These are phyloP conservation scores for Crotophaga sulcirostris DNA, from an alignment of 2,113 vertebrate genomes.

Conservation along the genomic window DNA sequence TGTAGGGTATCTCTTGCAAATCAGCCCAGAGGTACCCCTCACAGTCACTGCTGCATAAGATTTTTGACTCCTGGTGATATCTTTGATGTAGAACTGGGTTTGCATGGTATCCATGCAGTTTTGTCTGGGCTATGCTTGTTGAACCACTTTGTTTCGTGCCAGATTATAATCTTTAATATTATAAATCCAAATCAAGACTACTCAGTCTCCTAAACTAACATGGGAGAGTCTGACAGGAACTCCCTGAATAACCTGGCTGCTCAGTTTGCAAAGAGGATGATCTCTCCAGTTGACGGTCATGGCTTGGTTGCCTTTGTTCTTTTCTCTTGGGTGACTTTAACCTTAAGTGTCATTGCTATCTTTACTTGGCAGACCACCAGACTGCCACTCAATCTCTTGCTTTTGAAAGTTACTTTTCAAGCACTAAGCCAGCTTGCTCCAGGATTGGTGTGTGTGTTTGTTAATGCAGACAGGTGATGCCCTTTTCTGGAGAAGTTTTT, in stretches of 20 bases:
- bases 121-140: background rate
- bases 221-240: background rate
- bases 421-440: background rate
- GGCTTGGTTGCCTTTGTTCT: background rate
- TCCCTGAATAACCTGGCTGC: conserved; percentile 27
- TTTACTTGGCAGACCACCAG: background rate
- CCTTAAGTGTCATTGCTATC: background rate
- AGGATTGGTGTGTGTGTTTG: background rate
- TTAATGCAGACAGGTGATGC: too few species aligned
- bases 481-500: background rate
- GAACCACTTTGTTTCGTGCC: background rate
- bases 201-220: background rate
- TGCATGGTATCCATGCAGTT: background rate
- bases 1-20: background rate
- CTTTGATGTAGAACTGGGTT: background rate
- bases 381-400: rapidly evolving
- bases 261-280: conserved; percentile 1
- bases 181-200: background rate
- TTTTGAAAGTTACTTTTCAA: background rate
- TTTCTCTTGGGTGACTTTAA: background rate
- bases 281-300: background rate
- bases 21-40: background rate
- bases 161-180: background rate
- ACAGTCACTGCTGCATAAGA: background rate
- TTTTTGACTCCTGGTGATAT: background rate